Evolutionary conservation across 1,140 invertebrate species (phyloP).

Genomic region (Tetragnatha versicolor): DNA sequence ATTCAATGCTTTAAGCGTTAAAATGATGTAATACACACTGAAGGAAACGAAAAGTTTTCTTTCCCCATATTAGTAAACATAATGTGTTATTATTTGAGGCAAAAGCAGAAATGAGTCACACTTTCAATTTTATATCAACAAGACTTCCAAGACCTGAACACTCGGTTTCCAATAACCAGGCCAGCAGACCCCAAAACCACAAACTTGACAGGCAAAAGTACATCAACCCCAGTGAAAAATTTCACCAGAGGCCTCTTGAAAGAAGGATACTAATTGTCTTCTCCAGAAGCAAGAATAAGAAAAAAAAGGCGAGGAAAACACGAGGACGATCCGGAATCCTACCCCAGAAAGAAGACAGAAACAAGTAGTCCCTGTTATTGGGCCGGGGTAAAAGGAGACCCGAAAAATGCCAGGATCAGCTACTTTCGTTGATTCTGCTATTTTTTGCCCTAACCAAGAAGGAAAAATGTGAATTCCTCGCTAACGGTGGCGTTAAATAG

Average conservation of each 20-base stretch:
- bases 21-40: too few relatives aligned
- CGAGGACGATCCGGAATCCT: neutral
- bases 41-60: too few relatives aligned
- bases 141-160: too few relatives aligned
- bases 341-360: neutral
- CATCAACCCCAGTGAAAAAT: neutral
- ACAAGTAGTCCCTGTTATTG: constrained; percentile 8
- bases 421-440: neutral
- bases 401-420: constrained; percentile 16
- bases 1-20: too few relatives aligned
- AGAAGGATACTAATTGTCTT: constrained; percentile 21
- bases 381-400: neutral
- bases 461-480: neutral
- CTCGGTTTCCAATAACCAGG: too few relatives aligned
- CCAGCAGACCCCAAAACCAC: too few relatives aligned
- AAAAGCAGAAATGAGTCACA: too few relatives aligned
- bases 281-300: neutral
- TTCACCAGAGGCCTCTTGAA: neutral
- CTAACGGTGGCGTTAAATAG: too few relatives aligned
- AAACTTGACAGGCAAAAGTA: too few relatives aligned
- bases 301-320: neutral
- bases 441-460: constrained; percentile 3
- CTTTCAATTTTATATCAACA: too few relatives aligned
- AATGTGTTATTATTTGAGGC: too few relatives aligned
- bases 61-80: too few relatives aligned